Evolutionary conservation across 2,797 vertebrate species (phyloP), one percentile per base, ranked within the genome.

Genomic region (Limnodromus scolopaceus): DNA sequence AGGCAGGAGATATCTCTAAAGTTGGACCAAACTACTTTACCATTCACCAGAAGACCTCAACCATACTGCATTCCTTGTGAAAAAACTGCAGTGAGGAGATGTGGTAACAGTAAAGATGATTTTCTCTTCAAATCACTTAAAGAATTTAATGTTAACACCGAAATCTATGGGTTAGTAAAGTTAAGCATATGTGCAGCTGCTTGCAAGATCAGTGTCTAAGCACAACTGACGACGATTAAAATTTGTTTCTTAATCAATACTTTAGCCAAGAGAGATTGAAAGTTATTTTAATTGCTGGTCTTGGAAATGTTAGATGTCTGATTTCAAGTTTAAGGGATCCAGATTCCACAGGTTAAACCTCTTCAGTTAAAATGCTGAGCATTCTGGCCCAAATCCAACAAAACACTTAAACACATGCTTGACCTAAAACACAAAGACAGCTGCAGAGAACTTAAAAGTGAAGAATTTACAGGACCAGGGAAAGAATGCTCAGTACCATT

Each of bases 351-450:
- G 79, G 80, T 96, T 95, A 79, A 93, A 93, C 16, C 38, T 79
- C 66, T 93, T 81, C 30, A 76, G 72, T 84, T 79, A 76, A 63
- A 92, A 70, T 32, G 65, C 79, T 94, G 61, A 87, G 57, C 45
- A 75, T 87, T 69, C 79, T 96, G 95, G 94, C 81, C 43, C 58
- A 71, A 86, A 65, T 94, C 92, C 92, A 95, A 13, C 69, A 86
- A 89, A 96, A 94, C 89, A 90, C 91, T 96, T 95, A 90, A 93
- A 95, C 70, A 92, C 36, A 82, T 92, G 55, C 55, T 96, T 87
- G 87, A 85, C 84, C 82, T 89, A 41, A 95, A 95, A 54, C 58
- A 86, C 70, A 60, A 61, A 76, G 80, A 84, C 76, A 94, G 93
- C 86, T 94, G 74, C 81, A 81, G 49, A 63, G 70, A 95, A 78